Conservation (phyloP, 2,888 invertebrate genomes). For the Chymomyza caudatula region DNA sequence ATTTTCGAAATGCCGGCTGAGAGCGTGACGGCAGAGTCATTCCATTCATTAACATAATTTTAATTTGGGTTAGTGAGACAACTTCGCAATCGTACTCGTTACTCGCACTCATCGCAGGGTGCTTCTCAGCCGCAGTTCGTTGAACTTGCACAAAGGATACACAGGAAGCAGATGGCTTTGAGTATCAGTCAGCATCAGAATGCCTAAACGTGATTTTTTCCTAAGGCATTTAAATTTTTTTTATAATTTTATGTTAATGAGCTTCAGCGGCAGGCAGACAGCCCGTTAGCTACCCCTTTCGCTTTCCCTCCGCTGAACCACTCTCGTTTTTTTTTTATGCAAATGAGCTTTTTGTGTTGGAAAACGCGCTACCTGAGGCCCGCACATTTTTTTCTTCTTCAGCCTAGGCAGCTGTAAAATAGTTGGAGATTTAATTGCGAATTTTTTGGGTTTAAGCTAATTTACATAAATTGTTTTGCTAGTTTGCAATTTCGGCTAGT, state of each 20-base stretch:
- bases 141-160: constrained; percentile 46
- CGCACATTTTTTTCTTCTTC: constrained; percentile 16
- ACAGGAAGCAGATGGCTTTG: constrained; percentile 11
- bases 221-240: constrained; percentile 1
- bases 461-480: constrained; percentile 56
- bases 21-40: constrained; percentile 14
- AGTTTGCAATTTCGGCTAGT: constrained; percentile 23
- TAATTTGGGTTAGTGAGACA: constrained; percentile 76
- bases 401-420: constrained; percentile 44
- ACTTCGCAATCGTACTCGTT: constrained; percentile 32
- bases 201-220: constrained; percentile 14
- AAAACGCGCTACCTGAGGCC: constrained; percentile 49
- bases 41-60: constrained; percentile 75
- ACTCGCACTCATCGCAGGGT: background rate
- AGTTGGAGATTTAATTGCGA: constrained; percentile 50
- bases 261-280: constrained; percentile 20
- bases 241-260: constrained; percentile 71
- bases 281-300: constrained; percentile 52
- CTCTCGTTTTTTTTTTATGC: constrained; percentile 57
- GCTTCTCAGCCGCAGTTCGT: constrained; percentile 42
- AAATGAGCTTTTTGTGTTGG: constrained; percentile 56
- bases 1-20: background rate
- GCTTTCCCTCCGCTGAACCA: constrained; percentile 30
- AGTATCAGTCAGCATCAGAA: constrained; percentile 50
- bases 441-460: constrained; percentile 32